Evolutionary conservation across 92 coral and sea anemone species (phyloP), one percentile per base, ranked within the genome.

Genomic region (Epizoanthus rinbou): DNA sequence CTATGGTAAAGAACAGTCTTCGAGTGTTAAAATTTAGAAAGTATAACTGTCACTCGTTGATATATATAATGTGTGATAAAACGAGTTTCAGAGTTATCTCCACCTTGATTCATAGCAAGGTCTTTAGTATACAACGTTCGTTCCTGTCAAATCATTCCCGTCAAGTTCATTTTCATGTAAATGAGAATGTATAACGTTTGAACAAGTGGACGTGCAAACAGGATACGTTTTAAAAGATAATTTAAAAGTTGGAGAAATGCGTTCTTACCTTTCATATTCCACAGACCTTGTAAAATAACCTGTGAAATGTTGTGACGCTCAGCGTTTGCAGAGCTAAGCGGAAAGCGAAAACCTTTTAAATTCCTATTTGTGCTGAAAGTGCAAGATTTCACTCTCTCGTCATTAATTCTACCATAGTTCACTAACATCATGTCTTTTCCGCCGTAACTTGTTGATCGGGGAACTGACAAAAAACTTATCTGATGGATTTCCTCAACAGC

Each of bases 301-400:
- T 62, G 22, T 13, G 57, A 71, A 22, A 78, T 37, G 63, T 18
- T 62, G 63, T 78, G 58, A 11, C 57, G 43, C 47, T 78, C 82
- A 5, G 43, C 82, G 41, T 31, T 43, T 11, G 82, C 41, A 23
- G 71, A 60, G 4, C 9, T 37, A 10, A 78, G 56, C n/a, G 82
- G 82, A n/a, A 78, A 78, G 23, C 59, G 9, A 21, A 78, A 78
- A 33, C 82, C 82, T 6, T 39, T 60, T 21, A 78, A 60, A 78
- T 78, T 78, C 28, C 82, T 78, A 24, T 78, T 78, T 39, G 57
- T 69, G 47, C 82, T 62, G 37, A 78, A 7, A 5, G 82, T 78
- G 57, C 82, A 78, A 62, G 71, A 60, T 19, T 39, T 21, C 0
- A 78, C 22, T 16, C 82, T 57, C n/a, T 41, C 64, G 70, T 78